Conservation (phyloP, 2,888 invertebrate species). For the Chydorus sphaericus region DNA sequence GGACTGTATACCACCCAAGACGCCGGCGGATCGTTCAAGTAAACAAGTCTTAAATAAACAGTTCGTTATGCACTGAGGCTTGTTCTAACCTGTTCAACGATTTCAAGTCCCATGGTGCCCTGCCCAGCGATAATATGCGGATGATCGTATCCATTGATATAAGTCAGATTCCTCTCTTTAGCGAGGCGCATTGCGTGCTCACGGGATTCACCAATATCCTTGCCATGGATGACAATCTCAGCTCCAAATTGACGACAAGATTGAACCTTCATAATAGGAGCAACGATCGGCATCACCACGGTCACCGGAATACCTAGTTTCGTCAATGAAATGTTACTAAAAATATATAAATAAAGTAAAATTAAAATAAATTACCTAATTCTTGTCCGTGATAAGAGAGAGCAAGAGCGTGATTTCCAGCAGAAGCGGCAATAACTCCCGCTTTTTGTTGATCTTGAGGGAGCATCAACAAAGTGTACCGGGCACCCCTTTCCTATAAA, state of each 20-base stretch:
- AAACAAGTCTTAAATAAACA: neutral
- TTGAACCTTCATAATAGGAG: constrained; percentile 90
- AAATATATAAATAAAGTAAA: too few relatives aligned
- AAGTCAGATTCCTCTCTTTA: constrained; percentile 51
- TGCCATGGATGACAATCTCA: constrained; percentile 64
- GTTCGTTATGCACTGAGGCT: neutral
- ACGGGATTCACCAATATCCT: constrained; percentile 73
- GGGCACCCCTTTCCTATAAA: constrained; percentile 61
- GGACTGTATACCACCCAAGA: too few relatives aligned
- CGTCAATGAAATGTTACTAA: too few relatives aligned
- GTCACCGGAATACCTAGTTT: constrained; percentile 50
- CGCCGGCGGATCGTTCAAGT: neutral
- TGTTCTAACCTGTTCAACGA: constrained; percentile 60
- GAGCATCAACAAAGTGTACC: constrained; percentile 65
- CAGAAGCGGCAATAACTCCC: constrained; percentile 83
- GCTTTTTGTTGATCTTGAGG: constrained; percentile 48
- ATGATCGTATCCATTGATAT: constrained; percentile 94
- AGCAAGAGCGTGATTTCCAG: constrained; percentile 85
- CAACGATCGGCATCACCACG: constrained; percentile 89
- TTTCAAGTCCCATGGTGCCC: constrained; percentile 85
- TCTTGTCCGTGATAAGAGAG: constrained; percentile 62
- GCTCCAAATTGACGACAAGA: constrained; percentile 74
- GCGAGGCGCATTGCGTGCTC: constrained; percentile 58
- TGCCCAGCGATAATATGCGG: constrained; percentile 91
- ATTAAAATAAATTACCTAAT: constrained; percentile 30